These are phyloP conservation scores for Dolichotis patagonum DNA, from an alignment of 2,113 vertebrate genomes.

Conservation along the genomic window DNA sequence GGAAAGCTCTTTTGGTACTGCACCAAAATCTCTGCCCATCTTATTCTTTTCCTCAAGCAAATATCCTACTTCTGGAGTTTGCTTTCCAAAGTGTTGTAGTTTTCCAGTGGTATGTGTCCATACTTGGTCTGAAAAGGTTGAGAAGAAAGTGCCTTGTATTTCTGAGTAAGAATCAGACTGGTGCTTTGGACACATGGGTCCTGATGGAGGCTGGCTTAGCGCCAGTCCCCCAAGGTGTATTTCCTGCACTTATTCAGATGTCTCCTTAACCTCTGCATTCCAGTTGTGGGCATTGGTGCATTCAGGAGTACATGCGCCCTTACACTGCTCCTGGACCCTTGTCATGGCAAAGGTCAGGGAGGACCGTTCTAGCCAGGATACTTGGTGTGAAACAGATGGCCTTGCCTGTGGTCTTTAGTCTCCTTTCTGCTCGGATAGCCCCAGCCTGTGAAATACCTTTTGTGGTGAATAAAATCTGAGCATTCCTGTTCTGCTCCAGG, in stretches of 20 bases:
- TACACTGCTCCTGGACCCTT: neutral
- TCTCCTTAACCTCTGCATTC: neutral
- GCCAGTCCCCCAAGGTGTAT: neutral
- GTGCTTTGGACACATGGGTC: neutral
- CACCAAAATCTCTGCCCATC: neutral
- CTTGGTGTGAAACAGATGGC: rapidly evolving
- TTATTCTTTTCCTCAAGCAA: slow-evolving; percentile 28
- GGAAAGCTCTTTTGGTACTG: neutral
- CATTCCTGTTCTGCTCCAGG: neutral
- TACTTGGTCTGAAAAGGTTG: neutral
- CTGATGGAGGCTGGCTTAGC: neutral
- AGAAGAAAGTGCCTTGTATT: neutral
- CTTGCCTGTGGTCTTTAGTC: neutral
- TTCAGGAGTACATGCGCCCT: neutral
- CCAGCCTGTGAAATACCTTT: neutral
- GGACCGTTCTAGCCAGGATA: neutral
- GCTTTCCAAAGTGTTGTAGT: neutral
- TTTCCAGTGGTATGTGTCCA: neutral
- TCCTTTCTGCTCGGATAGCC: neutral
- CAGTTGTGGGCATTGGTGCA: too few species aligned
- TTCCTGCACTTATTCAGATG: neutral
- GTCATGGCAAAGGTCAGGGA: neutral
- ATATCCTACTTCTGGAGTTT: neutral
- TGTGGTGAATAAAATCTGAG: neutral
- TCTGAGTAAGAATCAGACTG: neutral